Conservation (phyloP, 2,797 vertebrate genomes). For the Sternarchorhynchus goeldii region DNA sequence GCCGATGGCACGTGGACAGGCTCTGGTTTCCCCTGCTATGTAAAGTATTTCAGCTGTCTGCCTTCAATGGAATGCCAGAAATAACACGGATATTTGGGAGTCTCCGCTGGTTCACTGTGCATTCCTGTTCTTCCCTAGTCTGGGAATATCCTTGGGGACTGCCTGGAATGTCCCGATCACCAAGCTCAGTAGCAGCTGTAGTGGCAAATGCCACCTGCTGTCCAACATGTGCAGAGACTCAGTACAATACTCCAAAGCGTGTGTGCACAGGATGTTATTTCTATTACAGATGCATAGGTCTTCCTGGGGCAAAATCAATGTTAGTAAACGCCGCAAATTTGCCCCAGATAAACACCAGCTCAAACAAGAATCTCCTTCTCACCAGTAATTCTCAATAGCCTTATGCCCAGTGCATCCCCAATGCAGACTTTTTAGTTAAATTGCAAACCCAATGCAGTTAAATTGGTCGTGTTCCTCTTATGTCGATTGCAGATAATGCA, state of each 20-base stretch:
- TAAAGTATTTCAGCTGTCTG: conserved; percentile 27
- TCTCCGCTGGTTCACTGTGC: conserved; percentile 29
- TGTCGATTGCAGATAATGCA: not conserved
- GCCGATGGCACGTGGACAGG: too few species aligned
- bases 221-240: conserved; percentile 1
- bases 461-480: not conserved
- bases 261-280: conserved; percentile 16
- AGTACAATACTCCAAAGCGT: conserved; percentile 24
- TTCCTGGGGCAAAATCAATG: conserved; percentile 40
- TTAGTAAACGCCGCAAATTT: conserved; percentile 41
- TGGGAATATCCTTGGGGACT: conserved; percentile 6
- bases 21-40: too few species aligned
- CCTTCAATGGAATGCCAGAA: conserved; percentile 43
- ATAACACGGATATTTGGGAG: conserved; percentile 45
- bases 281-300: conserved; percentile 6
- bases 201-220: not conserved
- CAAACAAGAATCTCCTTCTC: not conserved
- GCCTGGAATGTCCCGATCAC: conserved; percentile 54
- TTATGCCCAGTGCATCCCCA: not conserved
- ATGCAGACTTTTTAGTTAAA: too few species aligned
- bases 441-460: not conserved
- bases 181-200: conserved; percentile 35
- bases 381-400: too few species aligned
- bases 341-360: not conserved
- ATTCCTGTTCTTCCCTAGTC: conserved; percentile 8